phyloP scores from a whole-genome alignment of 2,888 invertebrate genomes.

The Dugesia japonica region DNA sequence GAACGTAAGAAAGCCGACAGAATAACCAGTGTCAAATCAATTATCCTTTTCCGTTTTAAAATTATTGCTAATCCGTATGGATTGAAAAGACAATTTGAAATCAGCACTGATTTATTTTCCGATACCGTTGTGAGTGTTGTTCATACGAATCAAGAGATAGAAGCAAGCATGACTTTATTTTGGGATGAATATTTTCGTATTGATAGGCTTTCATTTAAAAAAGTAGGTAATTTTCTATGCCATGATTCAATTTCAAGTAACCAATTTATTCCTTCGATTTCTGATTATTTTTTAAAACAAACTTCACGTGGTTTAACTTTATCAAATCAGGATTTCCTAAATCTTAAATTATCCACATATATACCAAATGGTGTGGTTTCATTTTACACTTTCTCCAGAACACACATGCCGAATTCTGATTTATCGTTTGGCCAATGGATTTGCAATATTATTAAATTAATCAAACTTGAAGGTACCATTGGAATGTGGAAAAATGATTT shows the following conservation, averaged over 20 bases:
- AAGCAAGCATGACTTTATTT: neutral
- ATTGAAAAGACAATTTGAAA: neutral
- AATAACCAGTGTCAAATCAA: neutral
- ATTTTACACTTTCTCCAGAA: neutral
- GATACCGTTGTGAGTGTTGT: neutral
- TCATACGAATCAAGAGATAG: neutral
- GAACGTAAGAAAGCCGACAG: neutral
- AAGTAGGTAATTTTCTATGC: neutral
- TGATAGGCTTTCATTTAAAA: neutral
- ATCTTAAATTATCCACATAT: neutral
- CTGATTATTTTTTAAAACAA: neutral
- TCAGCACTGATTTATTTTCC: neutral
- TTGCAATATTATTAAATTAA: neutral
- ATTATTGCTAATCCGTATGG: neutral
- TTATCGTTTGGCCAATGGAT: neutral
- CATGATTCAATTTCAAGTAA: neutral
- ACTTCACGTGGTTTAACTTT: neutral
- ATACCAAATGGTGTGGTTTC: neutral
- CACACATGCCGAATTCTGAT: neutral
- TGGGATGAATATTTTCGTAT: neutral
- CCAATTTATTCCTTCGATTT: neutral
- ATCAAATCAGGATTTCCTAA: neutral
- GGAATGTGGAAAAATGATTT: constrained; percentile 6
- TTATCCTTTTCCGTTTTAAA: neutral
- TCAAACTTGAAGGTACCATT: neutral